Base-by-base conservation (phyloP, 2,888 invertebrate species). In the Ischnura elegans region DNA sequence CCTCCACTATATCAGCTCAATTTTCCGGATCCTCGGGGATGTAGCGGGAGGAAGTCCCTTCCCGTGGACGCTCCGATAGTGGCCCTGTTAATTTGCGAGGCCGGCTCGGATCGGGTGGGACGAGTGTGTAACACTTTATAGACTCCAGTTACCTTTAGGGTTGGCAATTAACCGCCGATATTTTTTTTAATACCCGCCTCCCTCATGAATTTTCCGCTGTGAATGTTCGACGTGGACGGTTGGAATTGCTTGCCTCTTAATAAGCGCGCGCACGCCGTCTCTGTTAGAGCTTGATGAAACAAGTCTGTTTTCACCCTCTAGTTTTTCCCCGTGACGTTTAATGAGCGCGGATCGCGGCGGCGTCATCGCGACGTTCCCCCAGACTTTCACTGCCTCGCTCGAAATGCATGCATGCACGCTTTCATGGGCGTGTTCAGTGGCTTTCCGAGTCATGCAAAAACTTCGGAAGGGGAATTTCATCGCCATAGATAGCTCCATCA, bases 381-480 rank as follows among this genome's bases (percentile, higher is more conserved):
- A 29, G 76, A 76, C 76, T 76, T 76, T 76, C 76, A 76, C 76
- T 76, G 76, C 76, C 36, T 29, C 25, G 76, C 76, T 76, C 19
- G 29, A 76, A 76, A 76, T 76, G 76, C 76, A 76, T 29, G 76
- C 76, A 36, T 16, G 76, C 76, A 76, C 36, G 76, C 76, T 36
- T 29, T 29, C 76, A 36, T 16, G 76, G 29, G 36, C 36, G 36
- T 76, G 76, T 76, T 76, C 25, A 13, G 36, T 36, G 76, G 76
- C 36, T 76, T 51, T 19, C 36, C 76, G 29, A 6, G 29, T n/a
- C 66, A 8, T 36, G 51, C 36, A 36, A 51, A 51, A 51, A 76
- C 76, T 13, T 76, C 76, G 76, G 76, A 36, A 61, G 76, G 76
- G 36, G 76, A 76, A 76, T 76, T 76, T n/a, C 76, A 76, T 76